Conservation (phyloP, 2,888 invertebrate species). For the Venustoraphidia nigricollis region DNA sequence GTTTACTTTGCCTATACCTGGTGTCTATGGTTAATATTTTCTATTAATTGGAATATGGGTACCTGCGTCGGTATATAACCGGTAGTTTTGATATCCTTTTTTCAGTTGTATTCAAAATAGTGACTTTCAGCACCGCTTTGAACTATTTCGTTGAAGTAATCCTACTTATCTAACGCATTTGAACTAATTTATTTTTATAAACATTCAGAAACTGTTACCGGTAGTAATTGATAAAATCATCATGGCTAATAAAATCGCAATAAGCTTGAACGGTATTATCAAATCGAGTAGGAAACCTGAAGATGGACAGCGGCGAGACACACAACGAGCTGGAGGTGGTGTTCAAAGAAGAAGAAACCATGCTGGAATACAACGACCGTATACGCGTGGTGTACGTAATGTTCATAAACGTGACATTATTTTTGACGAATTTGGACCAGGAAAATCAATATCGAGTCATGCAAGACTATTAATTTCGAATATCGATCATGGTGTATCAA, state of each 20-base stretch:
- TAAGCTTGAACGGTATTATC: too few species aligned
- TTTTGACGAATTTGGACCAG: slow-evolving; percentile 60
- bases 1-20: too few species aligned
- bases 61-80: too few species aligned
- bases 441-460: slow-evolving; percentile 36
- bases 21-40: too few species aligned
- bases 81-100: too few species aligned
- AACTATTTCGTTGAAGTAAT: too few species aligned
- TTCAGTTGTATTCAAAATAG: too few species aligned
- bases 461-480: slow-evolving; percentile 89
- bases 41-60: too few species aligned
- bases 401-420: slow-evolving; percentile 91
- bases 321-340: slow-evolving; percentile 27
- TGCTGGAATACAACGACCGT: slow-evolving; percentile 51
- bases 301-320: slow-evolving; percentile 24
- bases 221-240: slow-evolving; percentile 21
- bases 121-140: too few species aligned
- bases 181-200: too few species aligned
- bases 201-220: too few species aligned
- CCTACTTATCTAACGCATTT: too few species aligned
- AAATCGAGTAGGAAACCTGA: slow-evolving; percentile 53
- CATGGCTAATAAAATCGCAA: slow-evolving; percentile 91
- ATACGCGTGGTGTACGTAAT: slow-evolving; percentile 76
- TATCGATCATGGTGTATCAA: slow-evolving; percentile 93
- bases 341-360: slow-evolving; percentile 57